These are phyloP conservation scores for Nothocercus nigrocapillus DNA, from an alignment of 2,113 vertebrate species.

Conservation along the genomic window DNA sequence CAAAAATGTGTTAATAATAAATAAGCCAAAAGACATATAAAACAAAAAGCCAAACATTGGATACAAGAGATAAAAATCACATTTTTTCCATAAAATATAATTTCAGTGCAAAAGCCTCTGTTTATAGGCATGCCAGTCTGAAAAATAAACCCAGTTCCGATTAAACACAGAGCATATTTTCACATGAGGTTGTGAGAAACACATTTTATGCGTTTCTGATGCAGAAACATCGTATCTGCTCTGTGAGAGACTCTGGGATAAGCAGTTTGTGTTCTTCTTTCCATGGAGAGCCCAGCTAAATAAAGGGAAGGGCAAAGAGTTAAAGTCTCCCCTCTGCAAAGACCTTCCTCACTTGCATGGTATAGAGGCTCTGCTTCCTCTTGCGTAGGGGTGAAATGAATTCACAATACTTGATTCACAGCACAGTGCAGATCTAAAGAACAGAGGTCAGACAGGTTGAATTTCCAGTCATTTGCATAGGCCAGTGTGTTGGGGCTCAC, in stretches of 20 bases:
- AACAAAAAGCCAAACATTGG: slow-evolving; percentile 28
- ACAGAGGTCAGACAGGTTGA: slow-evolving; percentile 7
- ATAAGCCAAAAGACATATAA: slow-evolving; percentile 56
- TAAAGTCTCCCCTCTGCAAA: neutral
- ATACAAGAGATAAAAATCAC: slow-evolving; percentile 52
- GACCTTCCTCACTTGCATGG: neutral
- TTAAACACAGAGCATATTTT: neutral
- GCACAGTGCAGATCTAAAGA: neutral
- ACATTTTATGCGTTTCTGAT: neutral
- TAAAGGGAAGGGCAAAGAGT: neutral
- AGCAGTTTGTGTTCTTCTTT: neutral
- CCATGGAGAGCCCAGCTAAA: neutral
- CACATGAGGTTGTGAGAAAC: neutral
- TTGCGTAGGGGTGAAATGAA: neutral
- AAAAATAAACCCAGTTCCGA: slow-evolving; percentile 15
- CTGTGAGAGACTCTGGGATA: neutral
- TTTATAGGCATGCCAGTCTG: neutral
- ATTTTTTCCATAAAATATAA: slow-evolving; percentile 54
- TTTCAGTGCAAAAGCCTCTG: slow-evolving; percentile 54
- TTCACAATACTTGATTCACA: neutral
- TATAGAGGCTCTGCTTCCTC: neutral
- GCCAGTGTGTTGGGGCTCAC: neutral
- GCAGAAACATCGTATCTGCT: neutral
- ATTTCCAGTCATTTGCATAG: neutral
- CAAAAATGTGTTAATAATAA: slow-evolving; percentile 67